Percentiles rank a stretch among this genome's conserved stretches.
Conservation (phyloP, 2,113 vertebrate species). For the Calidris pygmaea region DNA sequence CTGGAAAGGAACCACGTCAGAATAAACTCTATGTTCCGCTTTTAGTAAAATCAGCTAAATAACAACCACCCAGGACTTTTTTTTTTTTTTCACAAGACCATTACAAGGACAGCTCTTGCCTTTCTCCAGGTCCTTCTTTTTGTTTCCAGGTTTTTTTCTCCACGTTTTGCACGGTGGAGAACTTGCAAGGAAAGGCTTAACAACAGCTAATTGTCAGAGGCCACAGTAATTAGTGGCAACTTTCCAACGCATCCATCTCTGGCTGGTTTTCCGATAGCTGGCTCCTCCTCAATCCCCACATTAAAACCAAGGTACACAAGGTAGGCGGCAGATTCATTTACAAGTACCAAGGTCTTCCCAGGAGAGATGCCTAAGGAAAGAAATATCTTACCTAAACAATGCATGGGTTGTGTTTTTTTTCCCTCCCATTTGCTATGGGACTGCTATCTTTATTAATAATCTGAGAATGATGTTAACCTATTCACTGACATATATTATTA, state of each 20-base stretch:
- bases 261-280: not conserved
- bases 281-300: conserved; percentile 14
- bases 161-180: not conserved
- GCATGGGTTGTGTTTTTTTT: not conserved
- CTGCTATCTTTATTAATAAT: conserved; percentile 11
- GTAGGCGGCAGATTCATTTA: conserved; percentile 22
- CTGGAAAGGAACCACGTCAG: not conserved
- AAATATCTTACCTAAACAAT: not conserved
- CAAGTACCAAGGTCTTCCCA: conserved; percentile 2
- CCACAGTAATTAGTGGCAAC: conserved; percentile 49
- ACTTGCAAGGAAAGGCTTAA: conserved; percentile 10
- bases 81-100: not conserved
- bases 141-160: not conserved
- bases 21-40: not conserved
- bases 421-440: not conserved
- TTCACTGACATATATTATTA: not conserved
- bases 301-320: conserved; percentile 23
- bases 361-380: conserved; percentile 35
- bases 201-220: conserved; percentile 29
- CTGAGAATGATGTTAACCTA: not conserved
- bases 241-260: conserved; percentile 25
- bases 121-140: not conserved
- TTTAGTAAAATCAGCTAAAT: not conserved
- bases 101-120: not conserved
- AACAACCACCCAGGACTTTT: not conserved